Percentiles rank a stretch among this genome's conserved stretches.
Evolutionary conservation across 2,888 invertebrate species (phyloP).

Genomic region (Drosophila emarginata): DNA sequence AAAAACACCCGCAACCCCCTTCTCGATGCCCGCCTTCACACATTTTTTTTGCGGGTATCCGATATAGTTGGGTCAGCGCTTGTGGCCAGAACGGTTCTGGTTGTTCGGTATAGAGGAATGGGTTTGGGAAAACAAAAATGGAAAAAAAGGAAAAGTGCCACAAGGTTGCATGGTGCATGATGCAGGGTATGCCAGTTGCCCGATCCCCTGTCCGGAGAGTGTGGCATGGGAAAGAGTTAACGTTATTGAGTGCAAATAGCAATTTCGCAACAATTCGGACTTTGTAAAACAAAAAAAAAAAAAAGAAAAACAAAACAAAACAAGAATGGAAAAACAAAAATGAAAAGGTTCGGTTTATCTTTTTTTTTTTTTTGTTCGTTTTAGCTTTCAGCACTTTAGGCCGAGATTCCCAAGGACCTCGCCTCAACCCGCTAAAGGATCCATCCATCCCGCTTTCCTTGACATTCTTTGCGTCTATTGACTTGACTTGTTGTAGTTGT

Average conservation of each 20-base stretch:
- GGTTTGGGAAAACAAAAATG: background rate
- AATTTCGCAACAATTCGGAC: constrained; percentile 78
- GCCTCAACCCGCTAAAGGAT: background rate
- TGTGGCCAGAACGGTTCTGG: constrained; percentile 82
- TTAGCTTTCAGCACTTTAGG: constrained; percentile 76
- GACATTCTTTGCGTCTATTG: constrained; percentile 54
- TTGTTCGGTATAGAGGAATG: constrained; percentile 52
- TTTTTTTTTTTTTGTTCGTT: constrained; percentile 60
- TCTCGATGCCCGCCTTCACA: constrained; percentile 15
- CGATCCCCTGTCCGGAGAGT: background rate
- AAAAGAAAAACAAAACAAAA: background rate
- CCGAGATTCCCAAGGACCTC: constrained; percentile 46
- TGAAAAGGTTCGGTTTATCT: constrained; percentile 44
- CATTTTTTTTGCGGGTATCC: constrained; percentile 80
- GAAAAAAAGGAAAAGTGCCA: background rate
- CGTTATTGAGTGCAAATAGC: constrained; percentile 82
- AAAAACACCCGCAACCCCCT: constrained; percentile 28
- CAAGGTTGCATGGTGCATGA: constrained; percentile 2
- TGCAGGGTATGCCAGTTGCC: background rate
- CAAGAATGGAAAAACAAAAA: background rate
- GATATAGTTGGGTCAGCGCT: constrained; percentile 81
- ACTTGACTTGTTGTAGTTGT: constrained; percentile 44
- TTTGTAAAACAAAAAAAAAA: background rate
- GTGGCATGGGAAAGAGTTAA: constrained; percentile 30
- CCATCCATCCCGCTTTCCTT: constrained; percentile 27